Evolutionary conservation across 2,888 invertebrate species (phyloP).

Genomic region (Anthophora plumipes): DNA sequence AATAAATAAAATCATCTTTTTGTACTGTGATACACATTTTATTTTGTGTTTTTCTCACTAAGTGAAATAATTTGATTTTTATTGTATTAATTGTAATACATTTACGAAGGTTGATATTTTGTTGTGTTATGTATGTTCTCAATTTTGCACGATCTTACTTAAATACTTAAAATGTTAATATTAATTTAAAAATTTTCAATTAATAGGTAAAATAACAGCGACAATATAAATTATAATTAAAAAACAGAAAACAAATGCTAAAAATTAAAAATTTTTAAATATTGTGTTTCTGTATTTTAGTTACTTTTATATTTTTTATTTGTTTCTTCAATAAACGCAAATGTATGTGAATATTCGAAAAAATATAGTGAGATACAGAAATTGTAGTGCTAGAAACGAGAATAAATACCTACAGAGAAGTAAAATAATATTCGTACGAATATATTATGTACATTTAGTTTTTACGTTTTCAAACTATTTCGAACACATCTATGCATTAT

Average conservation of each 20-base stretch:
- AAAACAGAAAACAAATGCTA: slow-evolving; percentile 40
- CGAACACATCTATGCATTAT: background rate
- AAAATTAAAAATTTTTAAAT: slow-evolving; percentile 13
- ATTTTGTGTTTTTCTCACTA: slow-evolving; percentile 1
- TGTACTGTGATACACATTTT: slow-evolving; percentile 34
- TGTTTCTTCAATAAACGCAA: slow-evolving; percentile 17
- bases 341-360: background rate
- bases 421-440: slow-evolving; percentile 27
- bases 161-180: background rate
- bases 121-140: background rate
- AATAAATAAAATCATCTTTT: slow-evolving; percentile 38
- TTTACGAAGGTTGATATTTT: slow-evolving; percentile 15
- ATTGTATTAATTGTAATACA: slow-evolving; percentile 1
- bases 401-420: slow-evolving; percentile 24
- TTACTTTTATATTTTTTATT: slow-evolving; percentile 12
- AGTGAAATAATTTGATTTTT: slow-evolving; percentile 29
- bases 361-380: background rate
- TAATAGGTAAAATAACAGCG: no score
- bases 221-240: background rate
- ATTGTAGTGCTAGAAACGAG: slow-evolving; percentile 4
- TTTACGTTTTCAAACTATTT: background rate
- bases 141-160: slow-evolving; percentile 8
- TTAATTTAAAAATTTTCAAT: slow-evolving; percentile 15
- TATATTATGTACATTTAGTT: slow-evolving; percentile 37
- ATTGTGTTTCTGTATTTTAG: background rate